Percentiles rank a stretch among this genome's conserved stretches.
These are phyloP conservation scores for Dendrocincla tyrannina DNA, from an alignment of 2,797 vertebrate species.

Conservation along the genomic window DNA sequence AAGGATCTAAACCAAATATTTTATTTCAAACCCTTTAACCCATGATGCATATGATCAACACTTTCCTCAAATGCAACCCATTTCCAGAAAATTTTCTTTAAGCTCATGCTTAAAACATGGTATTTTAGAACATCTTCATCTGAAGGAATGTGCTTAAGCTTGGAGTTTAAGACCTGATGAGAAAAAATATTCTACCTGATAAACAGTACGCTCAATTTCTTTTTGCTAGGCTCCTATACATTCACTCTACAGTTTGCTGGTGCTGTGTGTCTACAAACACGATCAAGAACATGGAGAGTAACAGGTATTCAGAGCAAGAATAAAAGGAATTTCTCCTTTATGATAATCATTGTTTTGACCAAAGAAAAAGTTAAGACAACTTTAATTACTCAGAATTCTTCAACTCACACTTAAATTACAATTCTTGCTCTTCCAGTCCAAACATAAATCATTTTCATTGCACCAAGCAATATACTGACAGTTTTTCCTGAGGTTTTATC, in stretches of 20 bases:
- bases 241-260: not conserved
- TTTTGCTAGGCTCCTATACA: not conserved
- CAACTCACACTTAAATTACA: not conserved
- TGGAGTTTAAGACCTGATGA: not conserved
- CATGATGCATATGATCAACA: not conserved
- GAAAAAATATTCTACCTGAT: not conserved
- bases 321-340: not conserved
- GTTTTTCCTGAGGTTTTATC: not conserved
- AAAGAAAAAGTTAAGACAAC: not conserved
- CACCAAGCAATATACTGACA: not conserved
- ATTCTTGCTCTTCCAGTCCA: not conserved
- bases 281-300: not conserved
- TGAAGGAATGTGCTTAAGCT: not conserved
- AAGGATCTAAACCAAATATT: not conserved
- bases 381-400: not conserved
- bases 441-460: not conserved
- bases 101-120: not conserved
- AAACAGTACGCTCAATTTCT: not conserved
- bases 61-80: slow-evolving; percentile 39
- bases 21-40: not conserved
- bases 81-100: not conserved
- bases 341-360: not conserved
- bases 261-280: not conserved
- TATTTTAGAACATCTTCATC: not conserved
- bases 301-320: not conserved